These are phyloP conservation scores for Mormyrus lacerda DNA, from an alignment of 2,113 vertebrate species.

Conservation along the genomic window DNA sequence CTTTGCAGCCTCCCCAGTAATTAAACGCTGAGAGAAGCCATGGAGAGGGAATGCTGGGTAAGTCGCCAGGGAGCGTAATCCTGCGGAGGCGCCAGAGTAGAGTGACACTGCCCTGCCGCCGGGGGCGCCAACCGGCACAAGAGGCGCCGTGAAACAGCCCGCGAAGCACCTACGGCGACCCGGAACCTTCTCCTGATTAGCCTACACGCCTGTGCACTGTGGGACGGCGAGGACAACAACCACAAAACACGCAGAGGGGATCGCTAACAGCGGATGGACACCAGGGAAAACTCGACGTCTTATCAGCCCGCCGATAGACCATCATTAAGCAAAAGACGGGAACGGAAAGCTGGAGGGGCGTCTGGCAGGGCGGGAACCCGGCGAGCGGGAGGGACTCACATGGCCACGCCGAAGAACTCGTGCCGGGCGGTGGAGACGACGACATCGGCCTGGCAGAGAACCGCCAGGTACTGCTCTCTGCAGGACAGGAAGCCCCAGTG, in stretches of 20 bases:
- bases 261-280: conserved; percentile 31
- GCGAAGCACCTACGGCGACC: not conserved
- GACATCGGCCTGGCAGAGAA: conserved; percentile 78
- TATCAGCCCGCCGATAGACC: conserved; percentile 53
- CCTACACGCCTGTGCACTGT: conserved; percentile 24
- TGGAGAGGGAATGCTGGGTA: conserved; percentile 38
- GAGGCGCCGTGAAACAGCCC: not conserved
- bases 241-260: conserved; percentile 30
- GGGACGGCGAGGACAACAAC: conserved; percentile 33
- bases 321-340: conserved; percentile 65
- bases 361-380: conserved; percentile 47
- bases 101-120: conserved; percentile 12
- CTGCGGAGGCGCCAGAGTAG: conserved; percentile 24
- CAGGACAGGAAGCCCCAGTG: conserved; percentile 86
- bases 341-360: conserved; percentile 58
- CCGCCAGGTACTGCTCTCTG: conserved; percentile 76
- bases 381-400: conserved; percentile 59
- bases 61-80: conserved; percentile 30
- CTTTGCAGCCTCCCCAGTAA: conserved; percentile 56
- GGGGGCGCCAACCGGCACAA: conserved; percentile 15
- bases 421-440: conserved; percentile 76
- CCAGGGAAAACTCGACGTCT: conserved; percentile 40
- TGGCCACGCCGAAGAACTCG: conserved; percentile 79
- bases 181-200: conserved; percentile 14
- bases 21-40: conserved; percentile 54